Evolutionary conservation across 2,888 invertebrate genomes (phyloP), one percentile per base, ranked within the genome.

Genomic region (Athripsodes cinereus): DNA sequence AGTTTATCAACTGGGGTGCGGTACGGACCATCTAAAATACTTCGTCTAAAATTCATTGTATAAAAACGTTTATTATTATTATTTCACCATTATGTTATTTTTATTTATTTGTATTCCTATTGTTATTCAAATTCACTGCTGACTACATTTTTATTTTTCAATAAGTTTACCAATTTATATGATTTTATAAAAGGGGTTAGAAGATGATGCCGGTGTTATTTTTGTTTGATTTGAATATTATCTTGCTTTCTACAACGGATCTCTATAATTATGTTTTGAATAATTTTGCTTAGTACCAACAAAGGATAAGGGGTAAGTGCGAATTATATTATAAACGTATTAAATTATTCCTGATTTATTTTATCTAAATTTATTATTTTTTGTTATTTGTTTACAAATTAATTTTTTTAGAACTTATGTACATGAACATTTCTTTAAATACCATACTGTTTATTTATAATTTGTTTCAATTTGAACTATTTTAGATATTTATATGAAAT

Each of bases 1-100:
- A 62, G 62, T 56, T 18, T 35, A 49, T 31, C 51, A 54, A 54
- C 62, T 54, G 57, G 60, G 63, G 60, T 60, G 63, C 60, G 62
- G 62, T 60, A 50, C 60, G 57, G 60, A 60, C 61, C 61, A 31
- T 51, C 52, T 26, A 22, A 40, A 48, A 49, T 57, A 50, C 66
- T 66, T 56, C 57, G 60, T 34, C 59, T 59, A 52, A 57, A 52
- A 50, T 52, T 55, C 54, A 40, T 40, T 40, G 3, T 40, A 40
- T 26, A 26, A 26, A 26, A 40, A 40, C 40, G 40, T 40, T 26
- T 40, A 40, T 40, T 40, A n/a, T 40, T 40, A 40, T 40, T 40
- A 40, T 40, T 40, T 40, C n/a, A n/a, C 26, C 13, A 16, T 40
- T 40, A 2, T 40, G 2, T 40, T 40, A 13, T 40, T 40, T 40